Conservation (phyloP, 2,797 vertebrate species). For the Poecile montanus region DNA sequence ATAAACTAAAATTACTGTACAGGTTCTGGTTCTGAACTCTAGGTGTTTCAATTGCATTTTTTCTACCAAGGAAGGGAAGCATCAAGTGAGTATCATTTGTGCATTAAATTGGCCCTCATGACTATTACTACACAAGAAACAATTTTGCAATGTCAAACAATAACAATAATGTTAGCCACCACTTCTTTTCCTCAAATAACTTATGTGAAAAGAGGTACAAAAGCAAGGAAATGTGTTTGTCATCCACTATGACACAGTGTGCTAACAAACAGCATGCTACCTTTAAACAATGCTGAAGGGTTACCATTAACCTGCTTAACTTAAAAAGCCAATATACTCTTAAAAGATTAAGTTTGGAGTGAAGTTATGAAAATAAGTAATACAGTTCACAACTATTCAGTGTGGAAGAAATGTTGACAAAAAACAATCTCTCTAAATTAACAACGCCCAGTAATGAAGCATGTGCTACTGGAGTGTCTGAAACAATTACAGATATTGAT, state of each 20-base stretch:
- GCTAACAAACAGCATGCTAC: background rate
- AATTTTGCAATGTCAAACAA: background rate
- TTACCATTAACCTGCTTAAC: background rate
- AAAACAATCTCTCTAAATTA: constrained; percentile 60
- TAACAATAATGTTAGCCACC: background rate
- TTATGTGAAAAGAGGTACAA: background rate
- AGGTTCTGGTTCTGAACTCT: background rate
- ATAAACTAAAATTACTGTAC: background rate
- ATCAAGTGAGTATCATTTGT: background rate
- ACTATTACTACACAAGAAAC: background rate
- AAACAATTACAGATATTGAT: constrained; percentile 67
- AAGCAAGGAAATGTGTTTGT: background rate
- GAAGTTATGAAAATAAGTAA: constrained; percentile 42
- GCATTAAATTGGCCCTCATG: background rate
- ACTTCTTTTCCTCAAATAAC: background rate
- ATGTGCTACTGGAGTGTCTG: constrained; percentile 61
- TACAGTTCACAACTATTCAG: constrained; percentile 27
- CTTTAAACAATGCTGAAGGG: background rate
- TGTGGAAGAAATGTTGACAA: constrained; percentile 36
- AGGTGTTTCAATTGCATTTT: background rate
- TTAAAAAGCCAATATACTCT: constrained; percentile 24
- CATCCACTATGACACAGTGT: background rate
- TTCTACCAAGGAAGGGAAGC: background rate
- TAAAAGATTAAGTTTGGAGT: constrained; percentile 9
- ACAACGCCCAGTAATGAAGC: constrained; percentile 45